These are phyloP conservation scores for Pseudocheirus occidentalis DNA, from an alignment of 2,797 vertebrate genomes.

Conservation along the genomic window DNA sequence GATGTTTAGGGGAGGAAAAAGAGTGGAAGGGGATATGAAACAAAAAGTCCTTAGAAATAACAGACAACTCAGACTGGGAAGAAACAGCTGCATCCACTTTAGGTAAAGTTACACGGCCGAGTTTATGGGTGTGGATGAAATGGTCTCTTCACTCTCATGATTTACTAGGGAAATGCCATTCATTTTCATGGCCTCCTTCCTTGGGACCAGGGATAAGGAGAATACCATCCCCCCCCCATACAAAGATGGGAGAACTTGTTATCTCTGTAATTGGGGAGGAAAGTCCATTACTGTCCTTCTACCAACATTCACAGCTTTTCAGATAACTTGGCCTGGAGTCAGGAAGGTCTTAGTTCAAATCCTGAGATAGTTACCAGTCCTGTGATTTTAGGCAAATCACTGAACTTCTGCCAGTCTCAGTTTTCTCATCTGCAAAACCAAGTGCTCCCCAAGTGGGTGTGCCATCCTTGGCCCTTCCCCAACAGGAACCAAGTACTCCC, in stretches of 20 bases:
- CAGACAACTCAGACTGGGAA: slow-evolving; percentile 22
- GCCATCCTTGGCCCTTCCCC: neutral
- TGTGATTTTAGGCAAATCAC: neutral
- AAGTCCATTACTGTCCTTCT: slow-evolving; percentile 10
- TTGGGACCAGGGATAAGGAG: slow-evolving; percentile 57
- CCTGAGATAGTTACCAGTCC: neutral
- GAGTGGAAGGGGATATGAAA: slow-evolving; percentile 60
- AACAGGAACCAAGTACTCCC: neutral
- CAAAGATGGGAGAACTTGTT: slow-evolving; percentile 37
- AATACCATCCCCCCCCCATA: neutral
- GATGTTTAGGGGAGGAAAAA: slow-evolving; percentile 56
- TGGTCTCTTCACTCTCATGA: slow-evolving; percentile 54
- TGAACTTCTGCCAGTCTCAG: neutral
- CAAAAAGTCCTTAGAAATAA: slow-evolving; percentile 54
- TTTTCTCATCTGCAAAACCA: neutral
- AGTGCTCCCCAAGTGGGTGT: neutral
- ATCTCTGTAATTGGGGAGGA: slow-evolving; percentile 42
- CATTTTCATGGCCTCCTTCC: slow-evolving; percentile 65
- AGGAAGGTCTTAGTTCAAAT: neutral
- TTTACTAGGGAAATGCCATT: slow-evolving; percentile 68
- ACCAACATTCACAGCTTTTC: slow-evolving; percentile 49
- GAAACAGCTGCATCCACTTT: slow-evolving; percentile 71
- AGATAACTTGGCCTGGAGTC: neutral
- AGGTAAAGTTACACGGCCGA: slow-evolving; percentile 52
- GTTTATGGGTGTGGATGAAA: slow-evolving; percentile 54